Base-by-base conservation (phyloP, 2,888 invertebrate genomes). In the Heliconius aoede region DNA sequence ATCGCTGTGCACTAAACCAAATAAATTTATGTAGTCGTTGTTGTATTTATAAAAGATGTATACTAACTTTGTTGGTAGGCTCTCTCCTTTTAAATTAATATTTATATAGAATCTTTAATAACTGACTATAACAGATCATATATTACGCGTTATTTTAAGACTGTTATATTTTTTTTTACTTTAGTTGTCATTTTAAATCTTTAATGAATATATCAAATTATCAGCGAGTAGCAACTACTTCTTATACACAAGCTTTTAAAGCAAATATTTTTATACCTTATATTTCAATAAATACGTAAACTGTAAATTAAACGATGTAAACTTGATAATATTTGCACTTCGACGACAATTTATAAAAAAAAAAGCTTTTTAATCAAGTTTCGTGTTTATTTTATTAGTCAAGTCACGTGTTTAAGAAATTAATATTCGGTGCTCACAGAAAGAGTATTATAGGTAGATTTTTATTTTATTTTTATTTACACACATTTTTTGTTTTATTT, bases 1-100 rank as follows among this genome's bases (percentile, higher is more conserved):
- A 84, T 86, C 84, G 91, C 91, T 92, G 91, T 92, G 92, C 88
- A 89, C 90, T 78, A 90, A 91, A 91, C 93, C 93, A 93, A 93
- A 93, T 92, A 90, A 87, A 88, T 86, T 85, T 86, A 69, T 80
- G 83, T 81, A 79, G 76, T 79, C 80, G 73, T 78, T 80, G 72
- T 81, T 80, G 80, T 76, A 78, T 79, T 72, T 46, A 62, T 46
- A 51, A 73, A 74, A 73, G 26, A 73, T 74, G 24, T 69, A 62
- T 76, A 73, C 74, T 67, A 78, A 78, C 67, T 73, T 82, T 86
- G 84, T 89, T 90, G 89, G 76, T 88, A 87, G 92, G 91, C 91
- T 92, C 91, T 88, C 90, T 89, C 86, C 58, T 69, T 72, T 76
- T 24, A 65, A 64, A 65, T 76, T 74, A 81, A 61, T 77, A 78